Conservation (phyloP, 2,888 invertebrate species). For the Arrhopalites spinosus region DNA sequence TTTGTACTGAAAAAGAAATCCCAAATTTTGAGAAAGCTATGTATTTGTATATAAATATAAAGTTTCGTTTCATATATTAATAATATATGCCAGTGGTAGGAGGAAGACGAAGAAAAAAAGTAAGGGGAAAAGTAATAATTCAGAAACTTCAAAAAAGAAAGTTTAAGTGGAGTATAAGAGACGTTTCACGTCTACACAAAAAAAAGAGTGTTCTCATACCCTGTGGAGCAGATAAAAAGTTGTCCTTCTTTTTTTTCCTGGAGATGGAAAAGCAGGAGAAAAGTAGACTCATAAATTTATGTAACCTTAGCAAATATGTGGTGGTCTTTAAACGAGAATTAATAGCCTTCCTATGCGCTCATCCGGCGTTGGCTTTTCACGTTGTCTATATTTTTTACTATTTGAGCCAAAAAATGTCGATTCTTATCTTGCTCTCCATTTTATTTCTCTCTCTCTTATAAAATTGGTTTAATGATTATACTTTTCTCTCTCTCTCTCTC, state of each 20-base stretch:
- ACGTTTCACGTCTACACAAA: background rate
- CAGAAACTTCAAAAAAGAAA: too few species aligned
- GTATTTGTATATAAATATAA: too few species aligned
- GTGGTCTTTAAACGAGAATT: conserved; percentile 21
- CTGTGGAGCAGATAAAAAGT: conserved; percentile 7
- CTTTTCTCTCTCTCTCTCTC: background rate
- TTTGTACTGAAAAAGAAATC: too few species aligned
- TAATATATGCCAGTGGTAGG: too few species aligned
- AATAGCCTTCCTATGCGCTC: conserved; percentile 12
- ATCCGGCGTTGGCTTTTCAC: conserved; percentile 10
- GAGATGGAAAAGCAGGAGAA: conserved; percentile 3
- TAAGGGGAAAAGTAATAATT: too few species aligned
- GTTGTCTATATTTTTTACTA: background rate
- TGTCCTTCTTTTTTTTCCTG: conserved; percentile 9
- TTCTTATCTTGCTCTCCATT: conserved; percentile 12
- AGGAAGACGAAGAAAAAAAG: too few species aligned
- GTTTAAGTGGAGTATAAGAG: too few species aligned
- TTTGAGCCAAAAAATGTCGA: conserved; percentile 24
- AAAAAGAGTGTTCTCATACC: background rate
- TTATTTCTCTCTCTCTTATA: background rate
- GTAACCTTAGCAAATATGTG: conserved; percentile 9
- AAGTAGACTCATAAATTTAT: conserved; percentile 17
- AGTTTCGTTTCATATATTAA: too few species aligned
- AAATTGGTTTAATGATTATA: background rate
- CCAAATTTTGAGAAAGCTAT: too few species aligned